Evolutionary conservation across 1,140 invertebrate genomes (phyloP).

Genomic region (Macrotrachela quadricornifera): DNA sequence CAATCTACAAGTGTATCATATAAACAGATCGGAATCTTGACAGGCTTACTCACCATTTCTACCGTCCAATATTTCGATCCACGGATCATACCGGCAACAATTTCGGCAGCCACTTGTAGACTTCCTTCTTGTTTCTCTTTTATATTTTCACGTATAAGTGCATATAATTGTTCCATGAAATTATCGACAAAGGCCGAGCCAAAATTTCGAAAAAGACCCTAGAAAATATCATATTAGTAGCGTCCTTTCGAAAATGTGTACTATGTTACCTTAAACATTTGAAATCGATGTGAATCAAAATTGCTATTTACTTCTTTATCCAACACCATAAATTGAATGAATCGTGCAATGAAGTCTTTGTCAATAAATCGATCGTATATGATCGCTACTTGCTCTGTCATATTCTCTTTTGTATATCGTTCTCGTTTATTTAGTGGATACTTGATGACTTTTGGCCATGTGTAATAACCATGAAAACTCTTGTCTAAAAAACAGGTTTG

Average conservation of each 20-base stretch:
- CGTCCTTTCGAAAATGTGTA: too few species aligned
- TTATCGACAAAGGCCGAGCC: conserved; percentile 34
- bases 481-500: conserved; percentile 42
- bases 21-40: too few species aligned
- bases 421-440: background rate
- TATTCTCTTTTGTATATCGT: too few species aligned
- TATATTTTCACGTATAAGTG: conserved; percentile 41
- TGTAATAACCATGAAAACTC: conserved; percentile 51
- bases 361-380: too few species aligned
- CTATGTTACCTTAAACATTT: too few species aligned
- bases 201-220: conserved; percentile 51
- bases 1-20: too few species aligned
- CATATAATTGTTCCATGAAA: conserved; percentile 42
- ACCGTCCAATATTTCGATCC: conserved; percentile 63
- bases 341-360: too few species aligned
- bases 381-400: too few species aligned
- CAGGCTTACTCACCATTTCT: conserved; percentile 27
- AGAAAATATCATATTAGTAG: too few species aligned
- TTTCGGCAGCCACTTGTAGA: conserved; percentile 62
- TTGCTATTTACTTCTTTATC: too few species aligned
- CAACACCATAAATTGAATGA: too few species aligned
- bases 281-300: too few species aligned
- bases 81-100: conserved; percentile 48
- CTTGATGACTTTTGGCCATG: conserved; percentile 46
- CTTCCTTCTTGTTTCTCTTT: conserved; percentile 47